phyloP scores from a whole-genome alignment of 2,888 invertebrate species.

The Meiosimyza decipiens region DNA sequence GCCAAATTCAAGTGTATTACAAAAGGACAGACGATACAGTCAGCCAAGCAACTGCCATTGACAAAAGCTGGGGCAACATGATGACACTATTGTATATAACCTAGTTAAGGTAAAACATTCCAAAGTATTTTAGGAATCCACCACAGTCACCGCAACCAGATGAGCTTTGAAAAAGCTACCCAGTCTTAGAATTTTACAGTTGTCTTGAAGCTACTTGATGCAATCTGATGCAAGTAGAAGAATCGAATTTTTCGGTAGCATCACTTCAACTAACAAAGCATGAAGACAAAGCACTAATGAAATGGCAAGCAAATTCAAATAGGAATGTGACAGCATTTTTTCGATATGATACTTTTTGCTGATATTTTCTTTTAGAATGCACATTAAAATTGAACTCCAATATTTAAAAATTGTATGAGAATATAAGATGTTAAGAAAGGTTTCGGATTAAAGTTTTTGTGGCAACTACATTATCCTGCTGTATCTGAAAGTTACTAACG shows the following conservation, averaged over 20 bases:
- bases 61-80: too few relatives aligned
- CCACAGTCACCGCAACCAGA: conserved; percentile 10
- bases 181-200: too few relatives aligned
- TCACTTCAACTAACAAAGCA: background rate
- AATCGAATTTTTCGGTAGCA: conserved; percentile 4
- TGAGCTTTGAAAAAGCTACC: background rate
- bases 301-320: background rate
- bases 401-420: too few relatives aligned
- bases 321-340: too few relatives aligned
- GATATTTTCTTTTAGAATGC: too few relatives aligned
- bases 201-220: background rate
- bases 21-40: background rate
- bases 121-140: conserved; percentile 3
- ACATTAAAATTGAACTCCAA: too few relatives aligned
- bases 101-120: background rate
- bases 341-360: too few relatives aligned
- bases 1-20: conserved; percentile 11
- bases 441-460: too few relatives aligned
- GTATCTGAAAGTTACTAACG: too few relatives aligned
- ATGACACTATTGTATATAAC: background rate
- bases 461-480: too few relatives aligned
- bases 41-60: background rate
- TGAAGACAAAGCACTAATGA: conserved; percentile 11
- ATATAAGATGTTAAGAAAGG: too few relatives aligned
- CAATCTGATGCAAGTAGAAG: background rate